Evolutionary conservation across 37 sponge, comb jelly and placozoan species (phyloP).

Genomic region (Bolinopsis microptera): DNA sequence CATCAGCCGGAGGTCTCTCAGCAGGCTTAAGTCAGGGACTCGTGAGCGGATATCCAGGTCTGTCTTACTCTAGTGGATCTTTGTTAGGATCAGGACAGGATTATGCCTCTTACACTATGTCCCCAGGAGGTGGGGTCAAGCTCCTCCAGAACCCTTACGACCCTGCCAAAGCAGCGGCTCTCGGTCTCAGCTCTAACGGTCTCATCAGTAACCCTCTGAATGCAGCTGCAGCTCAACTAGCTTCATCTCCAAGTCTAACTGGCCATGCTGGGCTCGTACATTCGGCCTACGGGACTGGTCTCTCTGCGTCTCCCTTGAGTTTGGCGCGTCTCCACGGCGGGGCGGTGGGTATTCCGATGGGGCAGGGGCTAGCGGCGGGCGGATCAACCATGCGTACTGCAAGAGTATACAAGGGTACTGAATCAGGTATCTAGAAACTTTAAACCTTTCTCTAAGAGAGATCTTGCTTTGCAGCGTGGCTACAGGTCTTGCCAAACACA

Average conservation of each 20-base stretch:
- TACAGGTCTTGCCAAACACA: not conserved
- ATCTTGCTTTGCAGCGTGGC: slow-evolving; percentile 43
- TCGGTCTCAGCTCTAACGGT: not conserved
- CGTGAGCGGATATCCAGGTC: not conserved
- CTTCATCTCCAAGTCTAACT: not conserved
- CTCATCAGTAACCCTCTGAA: slow-evolving; percentile 56
- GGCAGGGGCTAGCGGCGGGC: not conserved
- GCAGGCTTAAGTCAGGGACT: not conserved
- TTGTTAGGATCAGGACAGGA: not conserved
- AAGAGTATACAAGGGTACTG: slow-evolving; percentile 22
- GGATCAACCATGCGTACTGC: not conserved
- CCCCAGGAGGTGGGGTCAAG: not conserved
- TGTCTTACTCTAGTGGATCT: not conserved
- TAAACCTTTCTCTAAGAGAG: not conserved
- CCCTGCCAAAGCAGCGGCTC: not conserved
- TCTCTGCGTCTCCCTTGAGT: not conserved
- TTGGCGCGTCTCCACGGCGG: slow-evolving; percentile 33
- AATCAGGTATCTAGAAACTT: slow-evolving; percentile 24
- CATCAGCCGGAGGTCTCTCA: not conserved
- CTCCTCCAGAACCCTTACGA: slow-evolving; percentile 14
- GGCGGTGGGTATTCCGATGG: not conserved
- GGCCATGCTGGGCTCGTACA: not conserved
- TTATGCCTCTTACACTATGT: not conserved
- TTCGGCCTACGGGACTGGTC: not conserved
- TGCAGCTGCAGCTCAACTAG: not conserved